phyloP scores from a whole-genome alignment of 2,888 invertebrate species.

The Cephus spinipes region DNA sequence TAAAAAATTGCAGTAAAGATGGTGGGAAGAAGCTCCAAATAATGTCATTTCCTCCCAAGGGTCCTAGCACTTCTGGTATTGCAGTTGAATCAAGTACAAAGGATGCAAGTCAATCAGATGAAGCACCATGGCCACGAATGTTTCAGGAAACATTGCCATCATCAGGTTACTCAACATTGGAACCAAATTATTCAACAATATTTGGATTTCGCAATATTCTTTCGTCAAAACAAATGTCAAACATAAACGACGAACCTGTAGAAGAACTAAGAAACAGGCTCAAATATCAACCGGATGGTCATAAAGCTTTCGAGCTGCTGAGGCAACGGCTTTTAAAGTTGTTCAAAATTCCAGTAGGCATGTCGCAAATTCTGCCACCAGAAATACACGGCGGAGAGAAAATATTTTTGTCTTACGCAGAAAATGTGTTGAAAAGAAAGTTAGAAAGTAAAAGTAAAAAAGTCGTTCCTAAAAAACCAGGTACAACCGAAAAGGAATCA shows the following conservation, averaged over 20 bases:
- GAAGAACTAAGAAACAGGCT: background rate
- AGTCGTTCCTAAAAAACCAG: background rate
- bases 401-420: background rate
- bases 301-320: conserved; percentile 30
- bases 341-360: conserved; percentile 55
- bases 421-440: background rate
- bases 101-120: background rate
- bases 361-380: conserved; percentile 37
- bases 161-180: background rate
- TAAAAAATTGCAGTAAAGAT: background rate
- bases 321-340: conserved; percentile 49
- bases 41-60: background rate
- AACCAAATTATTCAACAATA: conserved; percentile 31
- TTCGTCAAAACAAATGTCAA: conserved; percentile 10
- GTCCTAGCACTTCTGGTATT: background rate
- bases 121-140: background rate
- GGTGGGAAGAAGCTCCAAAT: background rate
- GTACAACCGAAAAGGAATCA: background rate
- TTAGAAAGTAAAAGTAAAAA: background rate
- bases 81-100: background rate
- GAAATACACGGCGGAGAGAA: background rate
- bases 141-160: background rate
- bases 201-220: conserved; percentile 32
- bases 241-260: conserved; percentile 1
- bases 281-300: conserved; percentile 1